Conservation (phyloP, 2,888 invertebrate genomes). For the Patella pellucida region DNA sequence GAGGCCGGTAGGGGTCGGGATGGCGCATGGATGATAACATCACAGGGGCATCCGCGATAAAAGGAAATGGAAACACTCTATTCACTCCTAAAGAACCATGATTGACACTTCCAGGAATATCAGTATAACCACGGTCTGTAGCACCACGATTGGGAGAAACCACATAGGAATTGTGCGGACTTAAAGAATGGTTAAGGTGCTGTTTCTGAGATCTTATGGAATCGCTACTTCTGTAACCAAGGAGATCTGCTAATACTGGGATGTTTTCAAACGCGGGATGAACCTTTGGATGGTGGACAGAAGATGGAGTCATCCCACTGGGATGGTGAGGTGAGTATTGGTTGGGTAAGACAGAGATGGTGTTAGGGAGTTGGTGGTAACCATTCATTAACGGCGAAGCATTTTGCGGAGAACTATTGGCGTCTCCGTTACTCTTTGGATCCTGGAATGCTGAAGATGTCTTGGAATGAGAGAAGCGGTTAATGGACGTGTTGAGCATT, state of each 20-base stretch:
- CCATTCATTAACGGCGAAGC: neutral
- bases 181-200: neutral
- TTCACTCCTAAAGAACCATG: constrained; percentile 30
- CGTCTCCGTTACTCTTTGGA: constrained; percentile 33
- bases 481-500: constrained; percentile 42
- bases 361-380: constrained; percentile 16
- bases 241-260: constrained; percentile 37
- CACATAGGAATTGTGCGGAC: neutral
- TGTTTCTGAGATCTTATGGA: neutral
- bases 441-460: constrained; percentile 55
- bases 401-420: constrained; percentile 22
- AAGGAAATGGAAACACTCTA: constrained; percentile 55
- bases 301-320: neutral
- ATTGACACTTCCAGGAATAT: constrained; percentile 2
- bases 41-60: constrained; percentile 55
- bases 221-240: constrained; percentile 21
- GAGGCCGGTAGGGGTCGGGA: constrained; percentile 41
- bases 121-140: neutral
- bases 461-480: constrained; percentile 53
- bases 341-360: constrained; percentile 19
- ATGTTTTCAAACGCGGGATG: constrained; percentile 30
- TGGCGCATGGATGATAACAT: constrained; percentile 53
- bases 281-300: neutral
- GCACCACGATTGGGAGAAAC: neutral
- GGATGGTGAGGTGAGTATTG: constrained; percentile 8